Evolutionary conservation across 2,797 vertebrate species (phyloP).

Genomic region (Erpetoichthys calabaricus): DNA sequence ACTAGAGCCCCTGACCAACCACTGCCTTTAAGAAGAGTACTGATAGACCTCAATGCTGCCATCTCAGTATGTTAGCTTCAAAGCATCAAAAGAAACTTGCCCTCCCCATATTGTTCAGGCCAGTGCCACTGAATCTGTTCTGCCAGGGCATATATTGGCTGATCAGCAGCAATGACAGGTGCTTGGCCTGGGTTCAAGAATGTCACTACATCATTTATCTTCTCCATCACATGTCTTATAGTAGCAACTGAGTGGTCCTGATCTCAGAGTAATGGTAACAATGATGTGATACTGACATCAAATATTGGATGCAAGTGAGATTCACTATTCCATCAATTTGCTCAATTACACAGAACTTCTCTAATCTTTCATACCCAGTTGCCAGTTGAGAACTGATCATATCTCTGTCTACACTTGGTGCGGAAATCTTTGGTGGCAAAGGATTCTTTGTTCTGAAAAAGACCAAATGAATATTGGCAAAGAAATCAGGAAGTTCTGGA

Average conservation of each 20-base stretch:
- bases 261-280: slow-evolving; percentile 5
- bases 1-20: slow-evolving; percentile 2
- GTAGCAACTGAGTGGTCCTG: slow-evolving; percentile 11
- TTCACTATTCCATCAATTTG: not conserved
- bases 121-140: slow-evolving; percentile 5
- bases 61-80: slow-evolving; percentile 10
- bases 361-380: not conserved
- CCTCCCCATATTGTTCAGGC: slow-evolving; percentile 3
- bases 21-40: slow-evolving; percentile 1
- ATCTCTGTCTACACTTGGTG: not conserved
- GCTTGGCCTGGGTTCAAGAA: slow-evolving; percentile 9
- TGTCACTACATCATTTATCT: slow-evolving; percentile 6
- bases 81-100: slow-evolving; percentile 11
- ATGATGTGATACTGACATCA: slow-evolving; percentile 4
- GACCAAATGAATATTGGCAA: slow-evolving; percentile 1
- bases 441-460: slow-evolving; percentile 5
- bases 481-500: slow-evolving; percentile 3
- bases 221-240: slow-evolving; percentile 7
- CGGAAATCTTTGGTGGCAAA: slow-evolving; percentile 1
- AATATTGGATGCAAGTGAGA: slow-evolving; percentile 5
- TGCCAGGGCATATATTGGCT: not conserved
- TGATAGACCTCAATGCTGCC: slow-evolving; percentile 7
- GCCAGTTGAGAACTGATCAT: not conserved
- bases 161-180: slow-evolving; percentile 1
- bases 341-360: slow-evolving; percentile 2